Percentiles rank a stretch among this genome's conserved stretches.
phyloP scores from a whole-genome alignment of 2,888 invertebrate genomes.

The Cryptops parisi region DNA sequence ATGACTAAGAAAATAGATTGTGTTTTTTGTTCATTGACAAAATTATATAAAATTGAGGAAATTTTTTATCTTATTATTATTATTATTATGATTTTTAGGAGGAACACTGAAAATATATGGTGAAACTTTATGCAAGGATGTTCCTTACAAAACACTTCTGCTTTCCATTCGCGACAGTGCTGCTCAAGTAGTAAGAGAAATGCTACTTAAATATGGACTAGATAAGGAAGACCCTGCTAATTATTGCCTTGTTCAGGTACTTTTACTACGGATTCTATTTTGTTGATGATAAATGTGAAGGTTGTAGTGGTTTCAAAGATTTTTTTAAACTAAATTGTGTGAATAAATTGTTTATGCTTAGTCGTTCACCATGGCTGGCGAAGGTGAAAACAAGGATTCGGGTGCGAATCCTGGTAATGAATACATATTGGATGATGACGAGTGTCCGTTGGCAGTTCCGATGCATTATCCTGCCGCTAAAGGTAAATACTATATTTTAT shows the following conservation, averaged over 20 bases:
- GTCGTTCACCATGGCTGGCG: slow-evolving; percentile 9
- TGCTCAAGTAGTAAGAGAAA: slow-evolving; percentile 82
- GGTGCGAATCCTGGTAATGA: slow-evolving; percentile 39
- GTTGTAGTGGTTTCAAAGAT: too few relatives aligned
- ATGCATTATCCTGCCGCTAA: slow-evolving; percentile 62
- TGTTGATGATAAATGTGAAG: too few relatives aligned
- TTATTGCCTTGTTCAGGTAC: slow-evolving; percentile 89
- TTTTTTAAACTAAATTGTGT: neutral
- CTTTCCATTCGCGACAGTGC: slow-evolving; percentile 87
- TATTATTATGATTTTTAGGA: slow-evolving; percentile 26
- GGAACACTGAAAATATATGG: slow-evolving; percentile 67
- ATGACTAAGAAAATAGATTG: too few relatives aligned
- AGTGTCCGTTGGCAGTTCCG: slow-evolving; percentile 86
- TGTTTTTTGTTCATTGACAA: too few relatives aligned
- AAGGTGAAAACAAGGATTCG: slow-evolving; percentile 16
- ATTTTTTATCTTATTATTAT: neutral
- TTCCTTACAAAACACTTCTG: slow-evolving; percentile 94
- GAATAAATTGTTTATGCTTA: neutral
- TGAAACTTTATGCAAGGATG: slow-evolving; percentile 85
- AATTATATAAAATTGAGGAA: too few relatives aligned
- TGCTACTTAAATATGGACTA: slow-evolving; percentile 92
- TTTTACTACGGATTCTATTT: neutral
- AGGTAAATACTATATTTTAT: neutral
- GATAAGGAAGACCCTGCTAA: slow-evolving; percentile 76
- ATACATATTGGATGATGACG: slow-evolving; percentile 90